Evolutionary conservation across 2,113 vertebrate species (phyloP), one percentile per base, ranked within the genome.

Genomic region (Limnothrissa miodon): DNA sequence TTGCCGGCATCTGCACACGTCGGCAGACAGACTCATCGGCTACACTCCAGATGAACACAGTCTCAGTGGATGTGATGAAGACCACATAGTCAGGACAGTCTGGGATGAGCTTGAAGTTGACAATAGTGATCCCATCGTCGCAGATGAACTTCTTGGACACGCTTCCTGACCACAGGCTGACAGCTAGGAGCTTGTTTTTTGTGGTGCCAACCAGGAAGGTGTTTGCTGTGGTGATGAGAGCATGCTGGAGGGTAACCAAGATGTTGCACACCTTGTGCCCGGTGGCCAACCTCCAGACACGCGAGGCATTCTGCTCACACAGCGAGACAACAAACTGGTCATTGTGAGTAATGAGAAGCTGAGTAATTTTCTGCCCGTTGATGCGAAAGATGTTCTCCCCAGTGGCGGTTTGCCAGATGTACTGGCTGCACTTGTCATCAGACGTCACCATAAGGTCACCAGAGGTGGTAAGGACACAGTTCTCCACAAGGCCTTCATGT

Each of bases 301-400:
- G 93, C 39, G 98, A 99, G 80, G 97, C 97, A 4, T 99, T 99
- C 88, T 99, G 97, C 90, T 99, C 97, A 0, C 98, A 99, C 13
- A 99, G 97, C 1, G 98, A 99, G 84, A 99, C 98, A 80, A 99
- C 97, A 93, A 99, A 99, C 86, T 99, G 98, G 87, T 99, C 98
- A 0, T 99, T 99, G 89, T 99, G 98, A 45, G 98, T 99, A 45
- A 99, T 98, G 78, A 99, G 93, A 86, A 99, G 94, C 92, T 99
- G 96, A 25, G 96, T 97, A 90, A 99, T 99, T 85, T 91, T 96
- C 90, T 99, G 98, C 62, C 98, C 98, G 0, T 96, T 99, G 82
- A 99, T 99, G 44, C 98, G 96, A 81, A 99, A 98, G 82, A 99
- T 96, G 88, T 99, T 99, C 89, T 99, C 98, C 0, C 98, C 98